A percentile compares a stretch with the other conserved stretches of the same genome.
phyloP scores from a whole-genome alignment of 2,797 vertebrate species.

The Lacerta viridis region DNA sequence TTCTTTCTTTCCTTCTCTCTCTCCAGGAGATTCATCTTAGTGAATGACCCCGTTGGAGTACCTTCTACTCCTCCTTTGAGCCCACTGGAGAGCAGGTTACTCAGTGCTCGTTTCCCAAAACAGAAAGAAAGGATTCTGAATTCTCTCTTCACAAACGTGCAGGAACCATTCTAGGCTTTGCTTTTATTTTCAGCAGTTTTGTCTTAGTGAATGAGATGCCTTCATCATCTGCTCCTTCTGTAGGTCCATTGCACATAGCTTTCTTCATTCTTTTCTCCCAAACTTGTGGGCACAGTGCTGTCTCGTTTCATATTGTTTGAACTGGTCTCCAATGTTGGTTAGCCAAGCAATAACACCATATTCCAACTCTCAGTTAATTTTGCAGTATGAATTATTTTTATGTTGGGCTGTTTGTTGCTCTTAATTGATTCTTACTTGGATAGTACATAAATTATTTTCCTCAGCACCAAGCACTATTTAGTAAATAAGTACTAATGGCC shows the following conservation, averaged over 20 bases:
- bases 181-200: background rate
- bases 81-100: constrained; percentile 58
- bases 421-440: background rate
- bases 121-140: constrained; percentile 23
- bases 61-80: background rate
- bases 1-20: background rate
- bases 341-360: constrained; percentile 15
- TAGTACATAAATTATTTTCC: background rate
- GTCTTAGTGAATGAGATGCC: background rate
- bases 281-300: background rate
- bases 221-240: constrained; percentile 2
- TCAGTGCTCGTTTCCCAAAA: constrained; percentile 48
- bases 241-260: background rate
- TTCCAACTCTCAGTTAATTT: background rate
- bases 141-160: background rate
- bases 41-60: constrained; percentile 1
- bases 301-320: background rate
- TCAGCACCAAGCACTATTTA: background rate
- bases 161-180: background rate
- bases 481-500: background rate
- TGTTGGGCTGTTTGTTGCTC: background rate
- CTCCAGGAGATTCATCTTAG: constrained; percentile 36
- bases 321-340: background rate
- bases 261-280: background rate
- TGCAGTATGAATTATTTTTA: constrained; percentile 22